Base-by-base conservation (phyloP, 2,888 invertebrate species). In the Ptilodon capucinus region DNA sequence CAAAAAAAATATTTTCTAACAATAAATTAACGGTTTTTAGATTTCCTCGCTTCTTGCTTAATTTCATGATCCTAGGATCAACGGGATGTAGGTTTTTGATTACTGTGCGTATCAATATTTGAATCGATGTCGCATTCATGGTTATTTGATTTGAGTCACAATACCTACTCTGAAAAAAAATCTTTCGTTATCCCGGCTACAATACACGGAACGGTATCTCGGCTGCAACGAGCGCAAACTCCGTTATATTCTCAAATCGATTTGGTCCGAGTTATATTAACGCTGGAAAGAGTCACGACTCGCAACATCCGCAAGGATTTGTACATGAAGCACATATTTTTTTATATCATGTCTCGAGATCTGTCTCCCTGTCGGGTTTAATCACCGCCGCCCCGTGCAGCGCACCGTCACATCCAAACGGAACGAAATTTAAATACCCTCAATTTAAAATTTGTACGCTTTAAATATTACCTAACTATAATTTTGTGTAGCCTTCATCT, bases 361-460 rank as follows among this genome's bases (percentile, higher is more conserved):
- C 28, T 16, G 42, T 44, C 40, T 16, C 23, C 23, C 36, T 39
- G 41, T 13, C 32, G 14, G 48, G 42, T 39, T 40, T 52, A 49
- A 55, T 43, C 46, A 48, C 14, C 18, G 34, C 34, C 40, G 36
- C 28, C 23, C 25, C 16, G 38, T 18, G 46, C 44, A 40, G 39
- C 47, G 39, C 42, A 38, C 40, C 49, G 52, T 41, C 48, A 51
- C 57, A 56, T 54, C 56, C 41, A 46, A 56, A 60, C 58, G 67
- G 63, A 64, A 63, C 64, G 17, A 57, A 55, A 55, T 42, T 54
- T 49, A 55, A 57, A 56, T 58, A 63, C 61, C 63, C 59, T 59
- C 64, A 63, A 58, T 64, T 59, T 45, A 19, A 46, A 46, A 53
- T 63, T 53, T 48, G 46, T 47, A 48, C 53, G 49, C 44, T 51